Conservation (phyloP, 2,113 vertebrate genomes). For the Callaeas wilsoni region DNA sequence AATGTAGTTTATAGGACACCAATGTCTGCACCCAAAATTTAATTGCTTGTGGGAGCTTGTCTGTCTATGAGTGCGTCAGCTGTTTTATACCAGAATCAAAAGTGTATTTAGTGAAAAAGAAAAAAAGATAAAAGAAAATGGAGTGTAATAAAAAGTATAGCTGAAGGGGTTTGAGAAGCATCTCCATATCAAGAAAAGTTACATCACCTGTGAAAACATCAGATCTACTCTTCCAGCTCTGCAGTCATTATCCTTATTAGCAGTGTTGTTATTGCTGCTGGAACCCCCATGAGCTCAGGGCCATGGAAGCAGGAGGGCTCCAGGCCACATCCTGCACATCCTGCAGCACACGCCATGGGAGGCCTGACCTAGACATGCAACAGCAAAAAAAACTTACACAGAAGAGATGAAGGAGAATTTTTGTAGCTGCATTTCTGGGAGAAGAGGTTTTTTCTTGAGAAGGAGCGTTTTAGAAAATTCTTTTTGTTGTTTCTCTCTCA, state of each 20-base stretch:
- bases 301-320: conserved; percentile 8
- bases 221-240: not conserved
- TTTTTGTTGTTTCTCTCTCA: not conserved
- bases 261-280: not conserved
- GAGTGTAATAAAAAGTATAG: conserved; percentile 22
- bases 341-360: not conserved
- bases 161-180: conserved; percentile 8
- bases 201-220: conserved; percentile 40
- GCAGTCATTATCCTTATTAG: conserved; percentile 22
- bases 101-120: not conserved
- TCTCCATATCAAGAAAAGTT: conserved; percentile 30
- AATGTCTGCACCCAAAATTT: not conserved
- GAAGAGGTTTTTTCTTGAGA: not conserved
- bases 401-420: not conserved
- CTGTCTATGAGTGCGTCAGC: not conserved
- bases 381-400: not conserved
- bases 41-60: conserved; percentile 33
- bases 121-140: not conserved
- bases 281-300: not conserved
- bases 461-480: not conserved
- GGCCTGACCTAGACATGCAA: not conserved
- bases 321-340: not conserved
- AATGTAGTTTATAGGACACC: not conserved
- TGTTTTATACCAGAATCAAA: conserved; percentile 3
- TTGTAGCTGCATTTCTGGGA: not conserved